Percentiles rank a stretch among this genome's conserved stretches.
Evolutionary conservation across 2,113 vertebrate genomes (phyloP).

Genomic region (Chaetops frenatus): DNA sequence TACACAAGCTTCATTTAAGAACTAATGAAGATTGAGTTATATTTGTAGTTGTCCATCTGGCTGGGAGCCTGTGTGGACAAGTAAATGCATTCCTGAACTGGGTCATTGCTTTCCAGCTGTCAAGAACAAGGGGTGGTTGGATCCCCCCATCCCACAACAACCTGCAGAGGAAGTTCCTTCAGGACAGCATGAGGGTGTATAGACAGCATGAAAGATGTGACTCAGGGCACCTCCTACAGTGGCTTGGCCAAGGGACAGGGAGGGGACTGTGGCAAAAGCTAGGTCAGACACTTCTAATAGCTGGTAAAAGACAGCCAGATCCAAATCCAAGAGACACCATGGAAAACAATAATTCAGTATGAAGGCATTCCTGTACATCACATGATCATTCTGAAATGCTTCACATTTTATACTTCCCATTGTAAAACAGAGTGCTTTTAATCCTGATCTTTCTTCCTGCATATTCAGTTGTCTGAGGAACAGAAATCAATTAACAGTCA

Average conservation of each 20-base stretch:
- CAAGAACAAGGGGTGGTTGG: background rate
- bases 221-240: background rate
- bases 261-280: background rate
- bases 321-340: background rate
- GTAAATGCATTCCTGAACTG: background rate
- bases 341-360: background rate
- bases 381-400: background rate
- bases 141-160: background rate
- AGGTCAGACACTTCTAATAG: background rate
- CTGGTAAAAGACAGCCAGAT: background rate
- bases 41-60: background rate
- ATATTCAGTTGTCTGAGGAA: constrained; percentile 46
- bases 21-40: background rate
- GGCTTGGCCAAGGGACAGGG: constrained; percentile 4
- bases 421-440: constrained; percentile 33
- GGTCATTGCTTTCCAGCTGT: background rate
- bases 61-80: background rate
- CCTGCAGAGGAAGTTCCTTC: background rate
- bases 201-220: background rate
- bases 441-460: constrained; percentile 25
- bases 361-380: constrained; percentile 32
- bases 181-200: background rate
- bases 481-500: constrained; percentile 30
- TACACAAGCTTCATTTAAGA: background rate
- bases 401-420: constrained; percentile 11